Conservation (phyloP, 2,113 vertebrate species). For the Lagopus muta region DNA sequence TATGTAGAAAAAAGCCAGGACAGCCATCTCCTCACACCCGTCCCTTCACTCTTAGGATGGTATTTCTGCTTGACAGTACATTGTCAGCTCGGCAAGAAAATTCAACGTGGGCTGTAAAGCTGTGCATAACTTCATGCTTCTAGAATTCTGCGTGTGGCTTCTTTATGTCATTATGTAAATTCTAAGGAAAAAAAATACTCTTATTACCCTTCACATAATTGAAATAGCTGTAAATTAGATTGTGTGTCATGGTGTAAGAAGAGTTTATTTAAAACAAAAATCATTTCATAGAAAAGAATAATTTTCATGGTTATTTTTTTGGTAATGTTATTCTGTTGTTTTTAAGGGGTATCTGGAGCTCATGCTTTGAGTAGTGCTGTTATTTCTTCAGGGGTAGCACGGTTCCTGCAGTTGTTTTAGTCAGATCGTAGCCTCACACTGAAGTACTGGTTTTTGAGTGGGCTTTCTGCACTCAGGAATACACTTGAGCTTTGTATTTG, state of each 20-base stretch:
- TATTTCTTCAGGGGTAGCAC: not conserved
- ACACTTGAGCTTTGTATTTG: not conserved
- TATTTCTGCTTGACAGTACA: not conserved
- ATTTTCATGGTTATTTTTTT: not conserved
- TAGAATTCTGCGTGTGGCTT: not conserved
- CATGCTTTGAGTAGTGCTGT: not conserved
- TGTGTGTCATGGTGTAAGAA: not conserved
- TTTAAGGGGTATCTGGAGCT: not conserved
- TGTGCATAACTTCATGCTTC: not conserved
- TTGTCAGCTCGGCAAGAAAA: not conserved
- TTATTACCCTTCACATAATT: not conserved
- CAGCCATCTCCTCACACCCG: not conserved
- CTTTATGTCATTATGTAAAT: not conserved
- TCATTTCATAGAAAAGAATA: not conserved
- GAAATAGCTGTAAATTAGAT: not conserved
- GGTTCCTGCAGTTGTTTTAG: not conserved
- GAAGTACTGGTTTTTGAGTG: not conserved
- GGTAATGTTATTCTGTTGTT: not conserved
- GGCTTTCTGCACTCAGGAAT: not conserved
- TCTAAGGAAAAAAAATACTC: not conserved
- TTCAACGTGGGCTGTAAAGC: not conserved
- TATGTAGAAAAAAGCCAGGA: not conserved
- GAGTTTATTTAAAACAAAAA: not conserved
- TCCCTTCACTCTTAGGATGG: not conserved
- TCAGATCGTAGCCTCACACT: not conserved